Evolutionary conservation across 2,113 vertebrate genomes (phyloP), one percentile per base, ranked within the genome.

Genomic region (Pelobates fuscus): DNA sequence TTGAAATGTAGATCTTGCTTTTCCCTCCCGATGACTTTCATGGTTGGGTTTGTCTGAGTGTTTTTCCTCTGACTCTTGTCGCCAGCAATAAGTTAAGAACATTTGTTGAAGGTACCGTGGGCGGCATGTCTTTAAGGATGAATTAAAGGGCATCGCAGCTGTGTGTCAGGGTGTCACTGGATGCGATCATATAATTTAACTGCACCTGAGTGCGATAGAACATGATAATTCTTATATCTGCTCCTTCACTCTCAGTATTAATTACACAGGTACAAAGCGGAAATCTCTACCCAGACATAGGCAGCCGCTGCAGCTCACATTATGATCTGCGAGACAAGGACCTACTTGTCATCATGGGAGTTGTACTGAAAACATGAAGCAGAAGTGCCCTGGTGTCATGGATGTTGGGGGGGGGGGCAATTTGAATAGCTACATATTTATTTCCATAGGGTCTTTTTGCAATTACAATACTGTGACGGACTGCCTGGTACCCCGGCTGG

Each of bases 1-100:
- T 27, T 67, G 44, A 52, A 29, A 67, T 49, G 6, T 8, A n/a
- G 23, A 17, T 67, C 41, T 52, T 67, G 25, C 14, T 15, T 65
- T 23, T n/a, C 30, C 20, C 20, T 25, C 63, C 6, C 43, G 2
- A 8, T 52, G 8, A 20, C 25, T 27, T 49, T 67, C 65, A 52
- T 20, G 43, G 65, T 20, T 52, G 44, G 44, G 25, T 49, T 67
- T 25, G 15, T n/a, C n/a, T 41, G 11, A 26, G 63, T 25, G 25
- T 43, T 26, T 23, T 25, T 60, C 30, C 12, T 11, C 21, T 24
- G 8, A 17, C 14, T 8, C 14, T 5, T 44, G 23, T 52, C 24
- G 15, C 7, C 12, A 18, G 23, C 17, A 46, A 67, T 29, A 29
- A 67, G 25, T 18, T 4, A 21, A 8, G 17, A 67, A 27, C 43